A percentile compares a stretch with the other conserved stretches of the same genome.
Conservation (phyloP, 1,140 invertebrate species). For the Lepidurus arcticus region DNA sequence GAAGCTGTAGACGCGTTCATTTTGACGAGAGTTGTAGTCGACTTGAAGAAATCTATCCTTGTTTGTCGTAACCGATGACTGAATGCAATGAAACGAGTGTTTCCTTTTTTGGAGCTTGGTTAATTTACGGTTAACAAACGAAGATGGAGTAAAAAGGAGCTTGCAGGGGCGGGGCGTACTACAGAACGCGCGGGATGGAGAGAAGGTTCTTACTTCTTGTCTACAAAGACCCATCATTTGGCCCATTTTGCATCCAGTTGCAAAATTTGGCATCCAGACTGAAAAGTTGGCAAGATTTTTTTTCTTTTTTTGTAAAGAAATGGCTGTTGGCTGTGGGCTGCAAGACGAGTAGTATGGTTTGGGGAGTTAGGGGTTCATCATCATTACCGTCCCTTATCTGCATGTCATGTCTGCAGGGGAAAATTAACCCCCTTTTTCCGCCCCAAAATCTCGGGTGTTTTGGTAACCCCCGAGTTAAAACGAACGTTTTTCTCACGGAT, state of each 20-base stretch:
- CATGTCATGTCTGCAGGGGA: constrained; percentile 9
- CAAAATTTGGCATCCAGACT: too few species aligned
- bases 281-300: neutral
- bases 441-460: neutral
- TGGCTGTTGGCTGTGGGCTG: neutral
- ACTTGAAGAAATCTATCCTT: too few species aligned
- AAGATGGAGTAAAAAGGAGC: neutral
- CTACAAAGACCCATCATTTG: neutral
- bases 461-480: neutral
- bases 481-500: neutral
- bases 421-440: neutral
- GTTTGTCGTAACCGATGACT: neutral
- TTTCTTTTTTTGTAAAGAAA: neutral
- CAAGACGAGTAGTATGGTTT: neutral
- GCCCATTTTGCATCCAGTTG: neutral
- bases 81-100: neutral
- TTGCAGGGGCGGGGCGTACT: neutral
- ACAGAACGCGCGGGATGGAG: neutral
- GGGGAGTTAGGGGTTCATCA: neutral
- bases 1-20: too few species aligned
- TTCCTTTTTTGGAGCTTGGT: neutral
- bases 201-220: neutral
- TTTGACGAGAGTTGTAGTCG: too few species aligned
- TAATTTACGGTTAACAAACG: neutral
- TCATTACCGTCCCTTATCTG: neutral